Evolutionary conservation across 1,140 invertebrate genomes (phyloP).

Genomic region (Pseudomyrmex flavicornis): DNA sequence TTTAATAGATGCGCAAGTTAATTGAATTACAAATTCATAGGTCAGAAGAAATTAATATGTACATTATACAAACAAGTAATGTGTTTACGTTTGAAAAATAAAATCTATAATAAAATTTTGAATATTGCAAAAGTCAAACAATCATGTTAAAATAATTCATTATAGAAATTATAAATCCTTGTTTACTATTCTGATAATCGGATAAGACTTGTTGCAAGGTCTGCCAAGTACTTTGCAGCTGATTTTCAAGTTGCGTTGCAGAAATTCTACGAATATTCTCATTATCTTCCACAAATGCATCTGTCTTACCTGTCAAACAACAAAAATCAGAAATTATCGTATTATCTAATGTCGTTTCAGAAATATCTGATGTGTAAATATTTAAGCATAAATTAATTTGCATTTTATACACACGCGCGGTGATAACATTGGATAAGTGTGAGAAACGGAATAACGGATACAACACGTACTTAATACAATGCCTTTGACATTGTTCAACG

Average conservation of each 20-base stretch:
- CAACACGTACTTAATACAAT: slow-evolving; percentile 72
- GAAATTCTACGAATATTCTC: slow-evolving; percentile 63
- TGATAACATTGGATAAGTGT: too few species aligned
- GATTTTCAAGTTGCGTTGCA: slow-evolving; percentile 65
- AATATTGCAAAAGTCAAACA: slow-evolving; percentile 14
- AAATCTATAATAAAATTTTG: too few species aligned
- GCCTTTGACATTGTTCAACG: slow-evolving; percentile 60
- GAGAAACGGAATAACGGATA: not conserved
- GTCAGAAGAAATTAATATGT: too few species aligned
- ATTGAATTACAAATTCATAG: not conserved
- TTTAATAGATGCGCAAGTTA: not conserved
- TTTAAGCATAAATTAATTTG: slow-evolving; percentile 3
- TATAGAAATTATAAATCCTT: not conserved
- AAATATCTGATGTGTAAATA: not conserved
- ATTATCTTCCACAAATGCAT: slow-evolving; percentile 69
- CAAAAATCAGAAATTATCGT: not conserved
- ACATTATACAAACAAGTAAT: too few species aligned
- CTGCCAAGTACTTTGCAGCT: slow-evolving; percentile 60
- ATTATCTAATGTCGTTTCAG: not conserved
- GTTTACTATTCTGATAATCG: slow-evolving; percentile 76
- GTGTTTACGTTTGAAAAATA: too few species aligned
- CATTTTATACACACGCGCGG: not conserved
- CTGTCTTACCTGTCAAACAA: slow-evolving; percentile 66
- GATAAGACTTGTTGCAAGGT: slow-evolving; percentile 67
- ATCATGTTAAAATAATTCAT: not conserved